Percentiles rank a stretch among this genome's conserved stretches.
phyloP scores from a whole-genome alignment of 2,797 vertebrate species.

The Diplodus sargus region DNA sequence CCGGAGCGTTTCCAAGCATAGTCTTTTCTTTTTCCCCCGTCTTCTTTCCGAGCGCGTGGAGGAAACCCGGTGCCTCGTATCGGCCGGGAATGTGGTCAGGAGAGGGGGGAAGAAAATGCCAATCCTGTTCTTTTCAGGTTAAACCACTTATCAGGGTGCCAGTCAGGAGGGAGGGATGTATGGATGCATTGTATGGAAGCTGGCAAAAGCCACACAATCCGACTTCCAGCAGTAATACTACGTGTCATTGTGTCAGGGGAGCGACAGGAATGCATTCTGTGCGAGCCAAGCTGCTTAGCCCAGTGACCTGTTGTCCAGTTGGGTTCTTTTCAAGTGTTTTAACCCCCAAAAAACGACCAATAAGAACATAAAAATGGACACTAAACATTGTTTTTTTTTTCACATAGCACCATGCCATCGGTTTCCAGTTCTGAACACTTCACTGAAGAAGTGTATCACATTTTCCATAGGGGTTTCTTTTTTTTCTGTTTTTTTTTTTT shows the following conservation, averaged over 20 bases:
- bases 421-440: slow-evolving; percentile 68
- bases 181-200: slow-evolving; percentile 54
- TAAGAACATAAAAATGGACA: slow-evolving; percentile 19
- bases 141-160: slow-evolving; percentile 49
- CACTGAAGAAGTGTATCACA: slow-evolving; percentile 47
- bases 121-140: slow-evolving; percentile 39
- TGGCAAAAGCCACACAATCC: slow-evolving; percentile 52
- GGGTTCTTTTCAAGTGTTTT: slow-evolving; percentile 43
- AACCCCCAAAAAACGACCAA: slow-evolving; percentile 11
- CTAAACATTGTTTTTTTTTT: slow-evolving; percentile 35
- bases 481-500: not conserved
- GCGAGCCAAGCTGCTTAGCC: slow-evolving; percentile 62
- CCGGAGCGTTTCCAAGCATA: not conserved
- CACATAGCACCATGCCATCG: slow-evolving; percentile 77
- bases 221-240: slow-evolving; percentile 59
- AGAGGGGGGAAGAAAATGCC: slow-evolving; percentile 3
- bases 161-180: slow-evolving; percentile 34
- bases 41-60: not conserved
- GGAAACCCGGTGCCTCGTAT: not conserved
- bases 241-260: slow-evolving; percentile 47
- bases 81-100: slow-evolving; percentile 38
- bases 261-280: slow-evolving; percentile 58
- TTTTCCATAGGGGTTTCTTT: slow-evolving; percentile 49
- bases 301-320: slow-evolving; percentile 53
- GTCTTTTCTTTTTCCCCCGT: not conserved